Percentiles rank a stretch among this genome's conserved stretches.
Evolutionary conservation across 1,140 invertebrate genomes (phyloP).

Genomic region (Pseudoatta argentina): DNA sequence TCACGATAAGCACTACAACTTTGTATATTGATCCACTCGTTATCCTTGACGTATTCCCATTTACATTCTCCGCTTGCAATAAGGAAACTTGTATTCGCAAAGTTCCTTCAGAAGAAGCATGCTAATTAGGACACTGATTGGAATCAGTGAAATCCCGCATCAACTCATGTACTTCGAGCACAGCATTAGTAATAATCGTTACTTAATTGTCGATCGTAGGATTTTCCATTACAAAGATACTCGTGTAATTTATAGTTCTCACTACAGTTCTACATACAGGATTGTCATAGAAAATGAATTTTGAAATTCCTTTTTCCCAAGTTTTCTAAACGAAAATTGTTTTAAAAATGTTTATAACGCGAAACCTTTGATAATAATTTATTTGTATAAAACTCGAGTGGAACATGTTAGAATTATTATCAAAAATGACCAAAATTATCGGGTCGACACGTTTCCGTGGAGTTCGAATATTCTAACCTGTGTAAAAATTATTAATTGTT

Average conservation of each 20-base stretch:
- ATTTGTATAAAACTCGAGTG: too few species aligned
- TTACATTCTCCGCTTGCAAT: conserved; percentile 27
- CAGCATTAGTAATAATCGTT: background rate
- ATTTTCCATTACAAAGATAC: conserved; percentile 26
- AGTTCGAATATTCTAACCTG: too few species aligned
- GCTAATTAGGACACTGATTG: conserved; percentile 33
- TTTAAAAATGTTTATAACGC: too few species aligned
- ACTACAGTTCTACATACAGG: too few species aligned
- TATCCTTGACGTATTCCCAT: conserved; percentile 48
- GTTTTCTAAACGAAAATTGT: too few species aligned
- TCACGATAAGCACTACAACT: conserved; percentile 33
- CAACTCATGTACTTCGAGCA: background rate
- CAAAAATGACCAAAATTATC: too few species aligned
- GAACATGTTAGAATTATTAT: too few species aligned
- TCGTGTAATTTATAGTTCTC: background rate
- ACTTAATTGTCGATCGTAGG: background rate
- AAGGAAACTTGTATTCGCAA: conserved; percentile 39
- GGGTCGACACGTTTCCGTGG: too few species aligned
- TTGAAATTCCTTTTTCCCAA: too few species aligned
- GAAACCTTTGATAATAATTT: too few species aligned
- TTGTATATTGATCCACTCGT: conserved; percentile 47
- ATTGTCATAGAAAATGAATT: too few species aligned
- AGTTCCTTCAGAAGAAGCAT: conserved; percentile 19
- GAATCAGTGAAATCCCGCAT: conserved; percentile 15
- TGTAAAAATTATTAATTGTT: too few species aligned